Conservation (phyloP, 2,888 invertebrate genomes). For the Tachystola acroxantha region DNA sequence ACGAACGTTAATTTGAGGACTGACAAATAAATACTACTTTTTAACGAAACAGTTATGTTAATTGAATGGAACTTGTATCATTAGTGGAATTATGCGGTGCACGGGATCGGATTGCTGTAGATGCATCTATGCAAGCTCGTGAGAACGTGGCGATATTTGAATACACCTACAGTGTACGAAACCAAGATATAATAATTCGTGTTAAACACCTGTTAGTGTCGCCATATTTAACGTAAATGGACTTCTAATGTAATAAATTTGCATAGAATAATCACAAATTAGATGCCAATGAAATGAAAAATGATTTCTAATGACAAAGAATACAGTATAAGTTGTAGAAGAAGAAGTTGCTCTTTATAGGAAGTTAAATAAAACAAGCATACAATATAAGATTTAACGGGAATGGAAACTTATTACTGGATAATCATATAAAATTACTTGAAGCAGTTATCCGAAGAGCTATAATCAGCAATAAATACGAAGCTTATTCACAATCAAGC, state of each 20-base stretch:
- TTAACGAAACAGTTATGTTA: not conserved
- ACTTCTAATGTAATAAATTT: not conserved
- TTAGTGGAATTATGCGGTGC: slow-evolving; percentile 2
- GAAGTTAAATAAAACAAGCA: no score
- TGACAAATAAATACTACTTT: no score
- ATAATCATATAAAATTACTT: no score
- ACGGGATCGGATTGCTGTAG: slow-evolving; percentile 11
- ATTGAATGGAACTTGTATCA: not conserved
- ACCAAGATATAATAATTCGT: not conserved
- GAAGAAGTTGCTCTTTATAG: no score
- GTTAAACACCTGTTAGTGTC: slow-evolving; percentile 2
- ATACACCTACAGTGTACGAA: slow-evolving; percentile 24
- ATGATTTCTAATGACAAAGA: no score
- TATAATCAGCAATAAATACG: slow-evolving; percentile 3
- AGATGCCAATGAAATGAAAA: no score
- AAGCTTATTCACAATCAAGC: slow-evolving; percentile 17
- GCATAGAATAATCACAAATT: slow-evolving; percentile 4
- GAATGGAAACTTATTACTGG: no score
- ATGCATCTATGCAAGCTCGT: slow-evolving; percentile 19
- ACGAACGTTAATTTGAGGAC: no score
- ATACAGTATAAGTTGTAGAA: no score
- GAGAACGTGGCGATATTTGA: slow-evolving; percentile 35
- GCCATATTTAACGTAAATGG: not conserved
- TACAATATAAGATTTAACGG: no score
- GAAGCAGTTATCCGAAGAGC: no score